A percentile compares a stretch with the other conserved stretches of the same genome.
These are phyloP conservation scores for Yponomeuta plumbellus DNA, from an alignment of 2,888 invertebrate genomes.

Conservation along the genomic window DNA sequence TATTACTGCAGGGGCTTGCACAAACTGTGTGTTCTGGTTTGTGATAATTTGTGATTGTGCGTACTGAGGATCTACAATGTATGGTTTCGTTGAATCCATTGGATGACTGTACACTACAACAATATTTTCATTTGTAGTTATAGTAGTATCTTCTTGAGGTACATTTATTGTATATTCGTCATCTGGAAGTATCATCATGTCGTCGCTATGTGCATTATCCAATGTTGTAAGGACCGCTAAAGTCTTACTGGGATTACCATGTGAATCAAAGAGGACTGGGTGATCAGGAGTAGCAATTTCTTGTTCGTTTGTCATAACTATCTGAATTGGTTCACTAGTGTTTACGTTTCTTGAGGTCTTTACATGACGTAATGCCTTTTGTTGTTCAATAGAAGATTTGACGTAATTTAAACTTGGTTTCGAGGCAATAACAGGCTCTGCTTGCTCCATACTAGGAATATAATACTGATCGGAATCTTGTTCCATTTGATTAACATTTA, in stretches of 20 bases:
- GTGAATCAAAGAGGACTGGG: constrained; percentile 59
- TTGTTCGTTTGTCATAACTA: constrained; percentile 70
- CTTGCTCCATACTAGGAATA: constrained; percentile 41
- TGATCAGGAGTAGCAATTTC: constrained; percentile 63
- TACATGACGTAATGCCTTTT: constrained; percentile 38
- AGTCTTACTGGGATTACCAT: constrained; percentile 53
- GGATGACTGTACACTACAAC: constrained; percentile 80
- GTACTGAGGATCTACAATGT: constrained; percentile 40
- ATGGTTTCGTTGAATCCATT: constrained; percentile 68
- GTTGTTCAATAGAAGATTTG: constrained; percentile 13
- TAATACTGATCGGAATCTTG: constrained; percentile 43
- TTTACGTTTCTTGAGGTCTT: constrained; percentile 48
- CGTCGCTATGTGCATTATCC: constrained; percentile 67
- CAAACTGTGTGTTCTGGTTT: constrained; percentile 56
- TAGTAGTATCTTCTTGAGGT: constrained; percentile 61
- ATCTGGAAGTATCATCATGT: constrained; percentile 79
- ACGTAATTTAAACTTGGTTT: background rate
- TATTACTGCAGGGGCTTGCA: constrained; percentile 57
- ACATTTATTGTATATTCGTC: constrained; percentile 76
- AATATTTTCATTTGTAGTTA: constrained; percentile 74
- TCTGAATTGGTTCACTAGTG: constrained; percentile 61
- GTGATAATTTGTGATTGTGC: constrained; percentile 53
- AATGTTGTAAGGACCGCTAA: constrained; percentile 52
- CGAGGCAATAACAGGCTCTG: constrained; percentile 37
- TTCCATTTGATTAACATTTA: constrained; percentile 64